Base-by-base conservation (phyloP, 2,888 invertebrate species). In the Drosophila falleni region DNA sequence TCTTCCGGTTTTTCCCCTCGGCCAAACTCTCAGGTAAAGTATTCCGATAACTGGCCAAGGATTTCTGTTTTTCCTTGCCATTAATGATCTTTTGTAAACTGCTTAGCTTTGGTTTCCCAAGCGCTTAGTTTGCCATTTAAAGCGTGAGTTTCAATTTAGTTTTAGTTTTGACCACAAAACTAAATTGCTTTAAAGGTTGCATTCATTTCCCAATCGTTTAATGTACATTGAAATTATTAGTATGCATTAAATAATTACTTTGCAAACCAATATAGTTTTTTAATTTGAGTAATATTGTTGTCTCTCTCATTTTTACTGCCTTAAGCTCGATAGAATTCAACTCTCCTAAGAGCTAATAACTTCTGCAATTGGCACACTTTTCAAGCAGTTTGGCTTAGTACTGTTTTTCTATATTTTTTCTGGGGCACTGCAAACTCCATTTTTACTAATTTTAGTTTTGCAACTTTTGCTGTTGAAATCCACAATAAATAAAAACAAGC, bases 401-500 rank as follows among this genome's bases (percentile, higher is more conserved):
- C 2, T 33, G 23, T 51, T 33, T 50, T 63, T 56, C n/a, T 26
- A 15, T 26, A 15, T 41, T 63, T 56, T 81, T 60, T 71, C 49
- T 72, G 60, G 80, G 81, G 75, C 62, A 68, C 71, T 44, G 54
- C 61, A 58, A 61, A 61, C 77, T 46, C 54, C 70, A 78, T 70
- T 87, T 87, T 85, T 77, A 81, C 88, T 85, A 84, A 84, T 84
- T 84, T 84, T 66, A 89, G 84, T 79, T 79, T 83, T 62, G 71
- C 41, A 89, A 87, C 86, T 87, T 87, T 87, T 87, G 65, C 70
- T 77, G 69, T 76, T 73, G 59, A 63, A 85, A 81, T 73, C 66
- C 71, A 81, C 81, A 74, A 89, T 86, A 83, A 85, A 80, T 80
- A 83, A 78, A 71, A 76, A 77, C 54, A 53, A 74, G 53, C 66